phyloP scores from a whole-genome alignment of 2,888 invertebrate species.

The Apamea crenata region DNA sequence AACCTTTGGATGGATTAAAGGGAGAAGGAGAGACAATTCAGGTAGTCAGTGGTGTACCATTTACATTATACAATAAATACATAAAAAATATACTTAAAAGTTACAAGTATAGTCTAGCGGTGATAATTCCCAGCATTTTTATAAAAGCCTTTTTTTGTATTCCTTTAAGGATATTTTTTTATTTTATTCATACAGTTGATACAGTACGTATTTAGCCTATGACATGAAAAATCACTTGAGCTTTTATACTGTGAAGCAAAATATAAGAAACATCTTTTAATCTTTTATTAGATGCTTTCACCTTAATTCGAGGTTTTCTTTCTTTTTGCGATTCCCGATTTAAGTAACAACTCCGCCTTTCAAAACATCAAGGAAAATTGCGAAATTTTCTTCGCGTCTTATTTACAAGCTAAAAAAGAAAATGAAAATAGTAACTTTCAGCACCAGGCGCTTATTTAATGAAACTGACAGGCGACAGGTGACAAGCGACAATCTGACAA shows the following conservation, averaged over 20 bases:
- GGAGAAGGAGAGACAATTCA: too few species aligned
- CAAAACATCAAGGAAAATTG: slow-evolving; percentile 21
- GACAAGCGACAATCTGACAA: not conserved
- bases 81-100: too few species aligned
- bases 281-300: slow-evolving; percentile 31
- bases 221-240: slow-evolving; percentile 4
- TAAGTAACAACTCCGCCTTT: slow-evolving; percentile 30
- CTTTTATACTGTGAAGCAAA: not conserved
- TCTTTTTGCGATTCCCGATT: slow-evolving; percentile 12
- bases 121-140: not conserved
- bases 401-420: not conserved
- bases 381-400: not conserved
- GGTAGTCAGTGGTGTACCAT: too few species aligned
- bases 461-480: too few species aligned
- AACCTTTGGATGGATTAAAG: too few species aligned
- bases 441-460: too few species aligned
- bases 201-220: not conserved
- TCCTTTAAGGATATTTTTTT: not conserved
- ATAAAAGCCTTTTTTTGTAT: not conserved
- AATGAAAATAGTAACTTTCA: not conserved
- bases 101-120: not conserved
- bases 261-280: slow-evolving; percentile 15
- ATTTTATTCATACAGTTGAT: not conserved
- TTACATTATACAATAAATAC: too few species aligned
- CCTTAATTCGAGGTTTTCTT: slow-evolving; percentile 29